Conservation (phyloP, 2,113 vertebrate species). For the Nesoenas mayeri region DNA sequence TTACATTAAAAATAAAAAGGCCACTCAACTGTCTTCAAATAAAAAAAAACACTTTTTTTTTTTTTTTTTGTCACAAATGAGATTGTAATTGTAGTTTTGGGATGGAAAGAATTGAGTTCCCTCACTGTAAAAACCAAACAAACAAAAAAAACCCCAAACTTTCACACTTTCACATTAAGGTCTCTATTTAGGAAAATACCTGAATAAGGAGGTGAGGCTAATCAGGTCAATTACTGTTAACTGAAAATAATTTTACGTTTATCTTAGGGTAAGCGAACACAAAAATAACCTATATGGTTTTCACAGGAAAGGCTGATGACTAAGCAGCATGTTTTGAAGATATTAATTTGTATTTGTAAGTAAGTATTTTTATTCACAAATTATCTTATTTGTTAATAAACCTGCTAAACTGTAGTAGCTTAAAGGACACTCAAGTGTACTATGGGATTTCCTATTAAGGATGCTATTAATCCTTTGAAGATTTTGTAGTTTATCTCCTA, state of each 20-base stretch:
- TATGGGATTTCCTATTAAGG: neutral
- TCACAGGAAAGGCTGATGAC: neutral
- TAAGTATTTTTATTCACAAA: conserved; percentile 6
- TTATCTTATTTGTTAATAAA: neutral
- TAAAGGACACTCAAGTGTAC: neutral
- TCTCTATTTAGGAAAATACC: neutral
- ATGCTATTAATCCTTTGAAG: neutral
- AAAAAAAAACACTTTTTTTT: neutral
- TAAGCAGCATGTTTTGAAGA: conserved; percentile 4
- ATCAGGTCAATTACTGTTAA: neutral
- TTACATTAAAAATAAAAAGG: neutral
- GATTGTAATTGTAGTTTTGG: neutral
- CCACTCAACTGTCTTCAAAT: neutral
- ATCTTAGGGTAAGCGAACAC: neutral
- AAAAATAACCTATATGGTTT: neutral
- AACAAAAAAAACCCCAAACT: too few relatives aligned
- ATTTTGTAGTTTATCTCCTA: neutral
- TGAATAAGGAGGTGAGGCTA: neutral
- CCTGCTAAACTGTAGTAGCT: neutral
- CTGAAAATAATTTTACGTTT: neutral
- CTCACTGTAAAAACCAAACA: neutral
- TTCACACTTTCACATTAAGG: neutral
- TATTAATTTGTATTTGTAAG: conserved; percentile 20
- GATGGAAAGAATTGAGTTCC: neutral
- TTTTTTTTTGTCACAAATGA: neutral